These are phyloP conservation scores for Drosophila picticornis DNA, from an alignment of 2,888 invertebrate genomes.

Conservation along the genomic window DNA sequence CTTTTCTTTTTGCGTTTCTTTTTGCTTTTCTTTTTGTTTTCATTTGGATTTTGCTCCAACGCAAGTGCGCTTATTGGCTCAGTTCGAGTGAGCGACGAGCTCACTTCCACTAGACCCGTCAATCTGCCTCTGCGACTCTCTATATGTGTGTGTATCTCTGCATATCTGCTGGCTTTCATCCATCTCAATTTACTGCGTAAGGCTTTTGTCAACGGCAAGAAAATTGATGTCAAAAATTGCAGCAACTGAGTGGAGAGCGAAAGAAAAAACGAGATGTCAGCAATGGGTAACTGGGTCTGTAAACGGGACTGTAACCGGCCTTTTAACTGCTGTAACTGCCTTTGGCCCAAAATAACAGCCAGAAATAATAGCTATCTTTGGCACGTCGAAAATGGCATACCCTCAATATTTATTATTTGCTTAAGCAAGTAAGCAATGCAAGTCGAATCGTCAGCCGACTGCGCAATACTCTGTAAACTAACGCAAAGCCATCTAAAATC, in stretches of 20 bases:
- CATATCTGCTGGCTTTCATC: constrained; percentile 52
- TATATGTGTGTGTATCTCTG: constrained; percentile 3
- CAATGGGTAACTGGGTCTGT: constrained; percentile 42
- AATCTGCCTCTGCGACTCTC: constrained; percentile 23
- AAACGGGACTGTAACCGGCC: constrained; percentile 37
- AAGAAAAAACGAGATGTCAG: constrained; percentile 28
- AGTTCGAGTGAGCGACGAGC: constrained; percentile 39
- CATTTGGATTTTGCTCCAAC: constrained; percentile 11
- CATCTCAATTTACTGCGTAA: constrained; percentile 76
- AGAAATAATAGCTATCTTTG: not conserved
- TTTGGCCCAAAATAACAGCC: constrained; percentile 36
- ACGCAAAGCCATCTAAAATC: not conserved
- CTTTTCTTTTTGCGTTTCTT: not conserved
- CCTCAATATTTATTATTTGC: constrained; percentile 7
- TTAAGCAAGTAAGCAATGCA: too few species aligned
- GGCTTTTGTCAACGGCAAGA: constrained; percentile 75
- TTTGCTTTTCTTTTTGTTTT: not conserved
- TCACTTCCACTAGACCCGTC: constrained; percentile 21
- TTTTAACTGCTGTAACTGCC: constrained; percentile 51
- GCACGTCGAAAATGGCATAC: not conserved
- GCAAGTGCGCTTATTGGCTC: constrained; percentile 46
- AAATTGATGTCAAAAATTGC: constrained; percentile 69
- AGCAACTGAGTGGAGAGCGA: constrained; percentile 18
- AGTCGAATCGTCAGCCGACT: not conserved
- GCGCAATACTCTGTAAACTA: not conserved